A percentile compares a stretch with the other conserved stretches of the same genome.
phyloP scores from a whole-genome alignment of 2,113 vertebrate genomes.

The Agapornis roseicollis region DNA sequence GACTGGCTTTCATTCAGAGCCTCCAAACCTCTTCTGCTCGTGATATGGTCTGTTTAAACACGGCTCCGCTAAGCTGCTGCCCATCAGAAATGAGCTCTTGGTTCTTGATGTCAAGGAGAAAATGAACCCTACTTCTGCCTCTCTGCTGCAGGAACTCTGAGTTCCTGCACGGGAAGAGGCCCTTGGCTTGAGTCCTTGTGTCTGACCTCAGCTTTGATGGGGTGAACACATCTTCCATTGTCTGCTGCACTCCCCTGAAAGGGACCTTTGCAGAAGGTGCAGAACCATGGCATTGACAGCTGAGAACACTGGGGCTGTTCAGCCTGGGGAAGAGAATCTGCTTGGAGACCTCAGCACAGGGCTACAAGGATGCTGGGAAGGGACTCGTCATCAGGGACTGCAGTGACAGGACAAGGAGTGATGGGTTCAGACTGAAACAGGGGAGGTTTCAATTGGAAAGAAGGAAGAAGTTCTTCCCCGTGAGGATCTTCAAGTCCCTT shows the following conservation, averaged over 20 bases:
- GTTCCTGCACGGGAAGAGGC: background rate
- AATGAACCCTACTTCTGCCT: background rate
- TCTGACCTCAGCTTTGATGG: background rate
- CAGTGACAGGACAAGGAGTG: background rate
- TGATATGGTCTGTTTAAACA: background rate
- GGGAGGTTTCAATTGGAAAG: background rate
- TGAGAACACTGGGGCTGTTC: background rate
- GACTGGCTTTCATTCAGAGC: conserved; percentile 34
- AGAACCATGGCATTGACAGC: background rate
- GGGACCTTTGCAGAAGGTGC: background rate
- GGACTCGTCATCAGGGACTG: too few relatives aligned
- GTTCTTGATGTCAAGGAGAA: background rate
- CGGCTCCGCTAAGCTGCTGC: background rate
- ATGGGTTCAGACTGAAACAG: background rate
- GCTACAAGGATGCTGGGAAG: too few relatives aligned
- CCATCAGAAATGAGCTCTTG: conserved; percentile 1
- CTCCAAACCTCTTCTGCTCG: conserved; percentile 1
- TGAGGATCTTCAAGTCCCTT: background rate
- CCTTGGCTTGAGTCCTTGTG: background rate
- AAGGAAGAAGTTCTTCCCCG: background rate
- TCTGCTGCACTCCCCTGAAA: background rate
- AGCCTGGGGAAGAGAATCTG: background rate
- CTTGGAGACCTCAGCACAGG: background rate
- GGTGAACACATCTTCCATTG: background rate
- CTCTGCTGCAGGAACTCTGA: background rate